Conservation (phyloP, 2,888 invertebrate species). For the Himalopsyche anomala region DNA sequence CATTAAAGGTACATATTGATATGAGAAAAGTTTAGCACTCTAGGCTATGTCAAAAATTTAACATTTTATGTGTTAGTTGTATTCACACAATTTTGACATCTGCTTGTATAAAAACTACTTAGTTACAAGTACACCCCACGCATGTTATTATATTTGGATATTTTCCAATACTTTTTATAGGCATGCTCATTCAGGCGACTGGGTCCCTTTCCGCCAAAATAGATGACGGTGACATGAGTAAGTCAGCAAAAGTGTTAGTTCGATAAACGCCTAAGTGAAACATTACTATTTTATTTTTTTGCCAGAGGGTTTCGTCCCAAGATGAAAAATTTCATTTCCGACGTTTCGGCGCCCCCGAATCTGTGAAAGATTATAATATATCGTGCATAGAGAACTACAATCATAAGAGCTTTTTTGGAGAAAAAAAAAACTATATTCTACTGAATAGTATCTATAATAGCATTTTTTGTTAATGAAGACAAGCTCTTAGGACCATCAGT, state of each 20-base stretch:
- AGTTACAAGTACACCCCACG: background rate
- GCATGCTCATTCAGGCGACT: background rate
- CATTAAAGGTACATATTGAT: too few species aligned
- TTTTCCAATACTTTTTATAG: conserved; percentile 30
- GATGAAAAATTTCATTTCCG: conserved; percentile 34
- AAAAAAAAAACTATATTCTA: too few species aligned
- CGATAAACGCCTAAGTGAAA: conserved; percentile 31
- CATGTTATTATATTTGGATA: conserved; percentile 20
- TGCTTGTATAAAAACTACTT: background rate
- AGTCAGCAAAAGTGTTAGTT: conserved; percentile 29
- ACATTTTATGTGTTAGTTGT: too few species aligned
- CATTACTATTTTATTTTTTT: conserved; percentile 24
- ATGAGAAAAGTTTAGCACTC: too few species aligned
- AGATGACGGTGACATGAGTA: conserved; percentile 21
- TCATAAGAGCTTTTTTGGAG: too few species aligned
- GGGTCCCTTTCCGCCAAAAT: conserved; percentile 1
- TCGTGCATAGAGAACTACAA: background rate
- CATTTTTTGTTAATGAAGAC: too few species aligned
- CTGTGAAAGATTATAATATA: background rate
- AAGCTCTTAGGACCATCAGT: too few species aligned
- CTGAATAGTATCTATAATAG: too few species aligned
- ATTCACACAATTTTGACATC: background rate
- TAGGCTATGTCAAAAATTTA: too few species aligned
- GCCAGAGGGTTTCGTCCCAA: conserved; percentile 5
- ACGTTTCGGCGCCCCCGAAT: conserved; percentile 2